These are phyloP conservation scores for Nycticorax nycticorax DNA, from an alignment of 2,113 vertebrate genomes.

Conservation along the genomic window DNA sequence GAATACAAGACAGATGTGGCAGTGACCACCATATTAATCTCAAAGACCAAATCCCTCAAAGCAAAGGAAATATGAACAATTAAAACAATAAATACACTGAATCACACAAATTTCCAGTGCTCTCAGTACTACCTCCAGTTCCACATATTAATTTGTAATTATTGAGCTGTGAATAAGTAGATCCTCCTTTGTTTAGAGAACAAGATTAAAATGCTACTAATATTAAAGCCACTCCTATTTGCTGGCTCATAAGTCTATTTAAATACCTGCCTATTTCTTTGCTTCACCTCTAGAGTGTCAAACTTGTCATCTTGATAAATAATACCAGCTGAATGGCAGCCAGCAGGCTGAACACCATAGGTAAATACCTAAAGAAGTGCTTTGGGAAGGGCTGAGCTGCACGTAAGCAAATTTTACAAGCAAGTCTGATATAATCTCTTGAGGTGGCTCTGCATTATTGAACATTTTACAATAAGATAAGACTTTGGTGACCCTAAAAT, in stretches of 20 bases:
- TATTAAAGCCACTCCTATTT: background rate
- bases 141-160: background rate
- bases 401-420: background rate
- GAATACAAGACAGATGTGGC: slow-evolving; percentile 59
- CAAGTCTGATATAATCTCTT: background rate
- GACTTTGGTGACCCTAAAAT: background rate
- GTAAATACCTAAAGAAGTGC: background rate
- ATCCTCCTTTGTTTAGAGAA: background rate
- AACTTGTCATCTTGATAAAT: background rate
- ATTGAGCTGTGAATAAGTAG: slow-evolving; percentile 4
- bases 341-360: background rate
- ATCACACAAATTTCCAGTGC: background rate
- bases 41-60: slow-evolving; percentile 43
- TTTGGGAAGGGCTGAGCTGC: background rate
- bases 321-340: background rate
- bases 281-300: background rate
- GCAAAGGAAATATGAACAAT: slow-evolving; percentile 52
- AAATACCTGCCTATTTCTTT: slow-evolving; percentile 4
- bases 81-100: slow-evolving; percentile 51
- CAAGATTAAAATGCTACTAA: slow-evolving; percentile 8
- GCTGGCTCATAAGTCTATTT: background rate
- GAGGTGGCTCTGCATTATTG: background rate
- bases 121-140: background rate
- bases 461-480: background rate
- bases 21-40: slow-evolving; percentile 31